Evolutionary conservation across 2,113 vertebrate genomes (phyloP).

Genomic region (Monarcha castaneiventris): DNA sequence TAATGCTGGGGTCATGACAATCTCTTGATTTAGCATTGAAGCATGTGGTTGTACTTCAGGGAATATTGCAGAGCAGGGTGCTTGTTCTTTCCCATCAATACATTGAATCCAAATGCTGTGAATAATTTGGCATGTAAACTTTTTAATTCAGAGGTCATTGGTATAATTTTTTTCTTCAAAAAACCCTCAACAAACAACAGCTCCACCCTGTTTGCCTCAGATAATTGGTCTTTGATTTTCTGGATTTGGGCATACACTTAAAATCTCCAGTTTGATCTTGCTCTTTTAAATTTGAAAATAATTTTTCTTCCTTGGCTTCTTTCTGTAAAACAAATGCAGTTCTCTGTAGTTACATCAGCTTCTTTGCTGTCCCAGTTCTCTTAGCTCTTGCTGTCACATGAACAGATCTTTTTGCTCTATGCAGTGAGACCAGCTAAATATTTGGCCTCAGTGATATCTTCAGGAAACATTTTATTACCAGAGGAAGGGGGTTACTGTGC

Average conservation of each 20-base stretch:
- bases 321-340: neutral
- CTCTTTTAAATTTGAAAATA: neutral
- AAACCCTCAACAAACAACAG: fast-evolving
- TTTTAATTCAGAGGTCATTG: neutral
- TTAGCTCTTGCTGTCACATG: neutral
- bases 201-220: neutral
- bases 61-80: neutral
- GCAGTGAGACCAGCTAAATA: neutral
- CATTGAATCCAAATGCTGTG: neutral
- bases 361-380: neutral
- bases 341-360: neutral
- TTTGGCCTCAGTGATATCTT: neutral
- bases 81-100: neutral
- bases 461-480: neutral
- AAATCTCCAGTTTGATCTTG: neutral
- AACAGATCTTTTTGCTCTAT: neutral
- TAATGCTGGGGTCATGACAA: neutral
- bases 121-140: neutral
- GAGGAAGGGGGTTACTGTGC: neutral
- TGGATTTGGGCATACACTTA: neutral
- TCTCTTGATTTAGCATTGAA: neutral
- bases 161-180: neutral
- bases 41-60: neutral
- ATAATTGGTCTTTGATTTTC: neutral
- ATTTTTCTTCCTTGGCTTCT: neutral